Evolutionary conservation across 2,113 vertebrate genomes (phyloP), one percentile per base, ranked within the genome.

Genomic region (Paraplagusia blochii): DNA sequence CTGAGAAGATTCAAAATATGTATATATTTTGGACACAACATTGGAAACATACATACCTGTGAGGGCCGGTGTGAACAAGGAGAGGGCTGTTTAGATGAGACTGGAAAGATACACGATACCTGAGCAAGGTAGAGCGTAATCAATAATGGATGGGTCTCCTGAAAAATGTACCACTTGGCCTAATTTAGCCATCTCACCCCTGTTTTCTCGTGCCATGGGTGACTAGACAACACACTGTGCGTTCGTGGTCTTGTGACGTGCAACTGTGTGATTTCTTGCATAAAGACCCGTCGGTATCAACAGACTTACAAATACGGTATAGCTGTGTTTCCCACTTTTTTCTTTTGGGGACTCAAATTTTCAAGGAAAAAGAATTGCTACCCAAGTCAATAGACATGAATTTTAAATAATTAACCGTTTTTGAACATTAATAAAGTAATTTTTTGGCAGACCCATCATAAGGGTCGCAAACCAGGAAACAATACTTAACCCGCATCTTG

Each of bases 101-200:
- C 85, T 83, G 82, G 79, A 87, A 82, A 77, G 85, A 88, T 61
- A 86, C 82, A 85, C 63, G 83, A 91, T 91, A 87, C 80, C 77
- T 74, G 35, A 44, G 80, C 74, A 80, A 87, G 80, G 76, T 85
- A 84, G 83, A 88, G 84, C 85, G 76, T 58, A 36, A 54, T 92
- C 69, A 90, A 91, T 91, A 89, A 91, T 90, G 72, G 40, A 92
- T 90, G 87, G 88, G 58, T 68, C 55, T 83, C 68, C 77, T 92
- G 59, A 91, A 92, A 92, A 91, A 92, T 92, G 91, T 82, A 91
- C 71, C 14, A 11, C 88, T 87, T 77, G 84, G 85, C 87, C 88
- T 85, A 89, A 89, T 90, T 90, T 89, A 84, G 75, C 57, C 58
- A 60, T 59, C 81, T 59, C 56, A 66, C 53, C 57, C 69, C 76